Conservation (phyloP, 2,113 vertebrate genomes). For the Brachirus orientalis region DNA sequence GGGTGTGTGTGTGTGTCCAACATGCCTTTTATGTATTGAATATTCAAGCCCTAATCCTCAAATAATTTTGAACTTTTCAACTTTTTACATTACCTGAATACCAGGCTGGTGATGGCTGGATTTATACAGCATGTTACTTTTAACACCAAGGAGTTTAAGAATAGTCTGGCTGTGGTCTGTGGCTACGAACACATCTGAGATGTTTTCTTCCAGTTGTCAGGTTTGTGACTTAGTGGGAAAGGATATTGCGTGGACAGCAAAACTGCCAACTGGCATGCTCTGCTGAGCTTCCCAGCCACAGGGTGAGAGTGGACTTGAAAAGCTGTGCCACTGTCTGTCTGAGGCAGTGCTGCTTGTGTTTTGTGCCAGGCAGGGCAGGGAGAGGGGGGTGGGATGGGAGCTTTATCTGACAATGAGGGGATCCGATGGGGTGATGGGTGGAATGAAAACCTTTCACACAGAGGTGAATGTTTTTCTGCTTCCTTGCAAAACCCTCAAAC, state of each 20-base stretch:
- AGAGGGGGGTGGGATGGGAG: conserved; percentile 9
- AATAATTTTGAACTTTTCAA: neutral
- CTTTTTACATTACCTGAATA: conserved; percentile 37
- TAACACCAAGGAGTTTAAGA: conserved; percentile 40
- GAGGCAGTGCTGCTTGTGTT: conserved; percentile 51
- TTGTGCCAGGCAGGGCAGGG: conserved; percentile 48
- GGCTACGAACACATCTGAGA: conserved; percentile 32
- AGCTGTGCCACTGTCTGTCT: conserved; percentile 56
- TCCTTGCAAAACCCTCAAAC: conserved; percentile 6
- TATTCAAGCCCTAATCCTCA: neutral
- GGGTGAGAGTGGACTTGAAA: conserved; percentile 64
- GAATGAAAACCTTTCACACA: conserved; percentile 34
- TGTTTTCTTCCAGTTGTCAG: conserved; percentile 41
- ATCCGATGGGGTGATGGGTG: conserved; percentile 44
- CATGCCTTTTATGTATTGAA: too few species aligned
- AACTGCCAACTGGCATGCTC: conserved; percentile 60
- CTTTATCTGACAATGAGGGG: conserved; percentile 54
- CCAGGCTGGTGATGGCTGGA: conserved; percentile 46
- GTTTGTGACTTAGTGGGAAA: conserved; percentile 40
- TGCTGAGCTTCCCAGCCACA: conserved; percentile 57
- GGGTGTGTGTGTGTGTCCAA: too few species aligned
- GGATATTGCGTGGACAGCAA: conserved; percentile 43
- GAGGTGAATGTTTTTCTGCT: conserved; percentile 28
- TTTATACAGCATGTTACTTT: conserved; percentile 7
- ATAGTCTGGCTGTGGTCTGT: conserved; percentile 34